These are phyloP conservation scores for Morus bassanus DNA, from an alignment of 2,797 vertebrate species.

Conservation along the genomic window DNA sequence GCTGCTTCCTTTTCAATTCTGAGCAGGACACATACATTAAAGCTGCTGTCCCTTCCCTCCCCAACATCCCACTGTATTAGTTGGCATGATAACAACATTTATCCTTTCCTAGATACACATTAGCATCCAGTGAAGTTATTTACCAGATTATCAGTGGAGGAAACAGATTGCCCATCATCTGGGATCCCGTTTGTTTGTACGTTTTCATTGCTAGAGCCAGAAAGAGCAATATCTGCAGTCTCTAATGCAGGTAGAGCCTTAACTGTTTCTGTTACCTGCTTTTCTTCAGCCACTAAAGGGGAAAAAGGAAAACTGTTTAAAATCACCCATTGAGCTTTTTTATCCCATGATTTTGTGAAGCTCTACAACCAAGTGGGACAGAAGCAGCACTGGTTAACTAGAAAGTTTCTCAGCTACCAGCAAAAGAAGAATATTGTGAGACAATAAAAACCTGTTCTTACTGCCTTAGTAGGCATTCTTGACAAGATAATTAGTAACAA, in stretches of 20 bases:
- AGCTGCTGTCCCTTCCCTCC: background rate
- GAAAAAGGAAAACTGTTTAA: background rate
- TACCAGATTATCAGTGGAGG: conserved; percentile 94
- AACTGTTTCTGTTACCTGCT: conserved; percentile 35
- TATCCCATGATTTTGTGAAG: background rate
- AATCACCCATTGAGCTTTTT: background rate
- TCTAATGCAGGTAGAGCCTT: conserved; percentile 62
- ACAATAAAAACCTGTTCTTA: background rate
- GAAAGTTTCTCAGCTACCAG: background rate
- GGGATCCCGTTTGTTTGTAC: conserved; percentile 90
- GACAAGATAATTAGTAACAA: background rate
- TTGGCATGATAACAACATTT: background rate
- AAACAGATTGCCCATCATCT: conserved; percentile 90
- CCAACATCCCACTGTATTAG: background rate
- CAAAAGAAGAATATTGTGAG: background rate
- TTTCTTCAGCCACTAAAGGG: conserved; percentile 71
- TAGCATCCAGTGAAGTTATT: background rate
- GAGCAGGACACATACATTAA: background rate
- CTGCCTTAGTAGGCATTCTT: background rate
- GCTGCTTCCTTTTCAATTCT: background rate
- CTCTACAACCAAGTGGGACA: background rate
- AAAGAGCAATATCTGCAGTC: conserved; percentile 65
- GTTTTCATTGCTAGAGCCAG: conserved; percentile 73
- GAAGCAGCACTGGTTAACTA: background rate
- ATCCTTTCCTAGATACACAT: background rate